These are phyloP conservation scores for Eremophila alpestris DNA, from an alignment of 2,797 vertebrate genomes.

Conservation along the genomic window DNA sequence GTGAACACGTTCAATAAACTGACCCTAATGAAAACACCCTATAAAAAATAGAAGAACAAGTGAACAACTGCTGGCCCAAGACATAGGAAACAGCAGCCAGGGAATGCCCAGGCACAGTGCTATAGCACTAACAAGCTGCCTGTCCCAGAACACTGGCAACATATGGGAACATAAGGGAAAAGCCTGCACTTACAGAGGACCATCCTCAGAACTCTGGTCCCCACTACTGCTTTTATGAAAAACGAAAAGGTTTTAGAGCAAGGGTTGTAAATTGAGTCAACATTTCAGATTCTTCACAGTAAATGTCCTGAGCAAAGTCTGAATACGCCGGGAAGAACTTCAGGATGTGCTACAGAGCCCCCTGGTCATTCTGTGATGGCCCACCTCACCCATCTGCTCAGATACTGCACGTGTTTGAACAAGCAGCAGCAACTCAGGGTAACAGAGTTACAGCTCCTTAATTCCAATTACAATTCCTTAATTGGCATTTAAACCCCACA, in stretches of 20 bases:
- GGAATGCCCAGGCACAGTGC: background rate
- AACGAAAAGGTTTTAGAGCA: background rate
- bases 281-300: background rate
- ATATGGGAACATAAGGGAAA: background rate
- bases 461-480: background rate
- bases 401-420: fast-evolving
- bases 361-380: background rate
- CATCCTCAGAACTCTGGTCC: background rate
- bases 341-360: fast-evolving
- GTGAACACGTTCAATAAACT: background rate
- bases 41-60: background rate
- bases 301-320: background rate
- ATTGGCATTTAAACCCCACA: background rate
- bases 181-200: background rate
- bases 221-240: background rate
- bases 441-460: background rate
- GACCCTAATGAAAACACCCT: background rate
- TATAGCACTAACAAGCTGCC: background rate
- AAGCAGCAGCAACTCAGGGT: background rate
- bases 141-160: fast-evolving
- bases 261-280: background rate
- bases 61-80: background rate
- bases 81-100: background rate
- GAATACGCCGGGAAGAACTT: background rate
- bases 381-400: background rate